Conservation (phyloP, 2,888 invertebrate genomes). For the Epiblema foenella region DNA sequence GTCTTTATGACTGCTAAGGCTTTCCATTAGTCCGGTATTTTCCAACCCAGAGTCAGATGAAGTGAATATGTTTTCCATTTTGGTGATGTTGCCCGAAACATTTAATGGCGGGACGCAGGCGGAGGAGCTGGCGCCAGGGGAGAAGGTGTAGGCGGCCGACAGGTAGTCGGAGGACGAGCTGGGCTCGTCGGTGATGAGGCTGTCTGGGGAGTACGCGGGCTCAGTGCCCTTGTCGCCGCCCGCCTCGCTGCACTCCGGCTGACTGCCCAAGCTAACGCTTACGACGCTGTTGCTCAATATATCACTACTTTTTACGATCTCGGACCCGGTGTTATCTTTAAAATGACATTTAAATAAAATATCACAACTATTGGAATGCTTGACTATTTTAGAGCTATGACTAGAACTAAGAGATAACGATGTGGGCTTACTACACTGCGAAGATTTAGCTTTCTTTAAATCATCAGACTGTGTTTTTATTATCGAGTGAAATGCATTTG, state of each 20-base stretch:
- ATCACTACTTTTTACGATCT: slow-evolving; percentile 48
- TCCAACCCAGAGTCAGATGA: slow-evolving; percentile 80
- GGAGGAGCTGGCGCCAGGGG: slow-evolving; percentile 62
- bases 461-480: slow-evolving; percentile 67
- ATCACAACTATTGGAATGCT: slow-evolving; percentile 77
- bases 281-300: slow-evolving; percentile 48
- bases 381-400: slow-evolving; percentile 70
- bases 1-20: slow-evolving; percentile 70
- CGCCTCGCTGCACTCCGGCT: slow-evolving; percentile 38
- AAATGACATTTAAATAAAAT: slow-evolving; percentile 59
- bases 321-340: slow-evolving; percentile 52
- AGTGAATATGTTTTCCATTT: slow-evolving; percentile 74
- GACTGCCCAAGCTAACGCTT: slow-evolving; percentile 54
- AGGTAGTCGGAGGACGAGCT: slow-evolving; percentile 78
- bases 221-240: slow-evolving; percentile 57
- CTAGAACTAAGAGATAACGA: slow-evolving; percentile 73
- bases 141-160: slow-evolving; percentile 71
- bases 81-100: slow-evolving; percentile 62
- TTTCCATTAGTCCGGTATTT: slow-evolving; percentile 72
- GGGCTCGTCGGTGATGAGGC: slow-evolving; percentile 72
- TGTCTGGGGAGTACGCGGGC: slow-evolving; percentile 70
- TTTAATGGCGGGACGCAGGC: slow-evolving; percentile 61
- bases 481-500: slow-evolving; percentile 79
- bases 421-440: slow-evolving; percentile 66
- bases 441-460: slow-evolving; percentile 55